Conservation (phyloP, 2,888 invertebrate genomes). For the Drosophila kambysellisi region DNA sequence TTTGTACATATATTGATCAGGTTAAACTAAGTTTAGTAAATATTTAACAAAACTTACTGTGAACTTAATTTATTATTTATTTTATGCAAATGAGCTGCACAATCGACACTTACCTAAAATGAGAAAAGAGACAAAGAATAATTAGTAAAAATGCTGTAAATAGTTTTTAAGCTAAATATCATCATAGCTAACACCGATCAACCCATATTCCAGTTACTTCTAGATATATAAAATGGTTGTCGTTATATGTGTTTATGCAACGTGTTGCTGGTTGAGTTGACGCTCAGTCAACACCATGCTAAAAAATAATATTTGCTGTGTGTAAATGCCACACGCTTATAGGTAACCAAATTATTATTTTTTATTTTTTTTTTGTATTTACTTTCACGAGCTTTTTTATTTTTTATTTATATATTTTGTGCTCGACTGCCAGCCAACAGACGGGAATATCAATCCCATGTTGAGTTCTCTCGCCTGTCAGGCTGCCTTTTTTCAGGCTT, state of each 20-base stretch:
- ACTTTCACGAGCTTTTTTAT: constrained; percentile 26
- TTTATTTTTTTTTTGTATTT: constrained; percentile 59
- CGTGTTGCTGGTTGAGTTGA: constrained; percentile 49
- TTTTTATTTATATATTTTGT: constrained; percentile 41
- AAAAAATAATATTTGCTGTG: constrained; percentile 66
- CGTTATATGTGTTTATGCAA: constrained; percentile 58
- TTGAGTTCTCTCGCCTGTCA: constrained; percentile 56
- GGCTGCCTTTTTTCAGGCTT: constrained; percentile 76
- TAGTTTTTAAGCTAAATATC: constrained; percentile 10
- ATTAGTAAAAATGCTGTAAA: constrained; percentile 8
- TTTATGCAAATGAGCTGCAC: not conserved
- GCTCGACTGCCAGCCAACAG: constrained; percentile 49
- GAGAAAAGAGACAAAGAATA: constrained; percentile 28
- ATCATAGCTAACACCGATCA: not conserved
- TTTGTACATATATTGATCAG: constrained; percentile 1
- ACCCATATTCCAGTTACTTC: not conserved
- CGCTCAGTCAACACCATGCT: constrained; percentile 30
- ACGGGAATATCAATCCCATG: constrained; percentile 54
- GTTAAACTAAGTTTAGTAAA: constrained; percentile 31
- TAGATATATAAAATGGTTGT: constrained; percentile 34
- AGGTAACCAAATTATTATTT: constrained; percentile 72
- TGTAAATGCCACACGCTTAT: constrained; percentile 73
- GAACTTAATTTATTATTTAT: constrained; percentile 49
- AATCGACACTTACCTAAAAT: constrained; percentile 63
- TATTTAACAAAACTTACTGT: constrained; percentile 66